Conservation (phyloP, 2,113 vertebrate species). For the Pseudorectes ferrugineus region DNA sequence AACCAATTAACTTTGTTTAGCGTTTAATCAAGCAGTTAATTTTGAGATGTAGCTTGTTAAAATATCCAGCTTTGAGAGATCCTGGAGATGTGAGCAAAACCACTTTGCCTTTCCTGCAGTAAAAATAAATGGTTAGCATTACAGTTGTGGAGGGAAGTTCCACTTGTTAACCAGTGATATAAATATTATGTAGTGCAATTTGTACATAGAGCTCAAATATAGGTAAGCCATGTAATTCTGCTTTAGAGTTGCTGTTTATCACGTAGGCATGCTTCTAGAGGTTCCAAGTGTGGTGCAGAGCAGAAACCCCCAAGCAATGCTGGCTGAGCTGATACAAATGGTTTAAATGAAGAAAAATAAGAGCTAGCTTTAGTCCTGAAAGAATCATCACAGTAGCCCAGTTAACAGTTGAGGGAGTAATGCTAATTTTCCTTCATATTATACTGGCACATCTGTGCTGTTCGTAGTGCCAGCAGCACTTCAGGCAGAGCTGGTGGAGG, state of each 20-base stretch:
- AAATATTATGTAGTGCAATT: neutral
- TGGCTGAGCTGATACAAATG: neutral
- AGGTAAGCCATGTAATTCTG: neutral
- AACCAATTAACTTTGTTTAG: neutral
- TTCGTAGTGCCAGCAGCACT: neutral
- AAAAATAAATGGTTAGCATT: neutral
- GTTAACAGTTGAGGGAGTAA: neutral
- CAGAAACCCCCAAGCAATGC: neutral
- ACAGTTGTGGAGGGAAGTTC: neutral
- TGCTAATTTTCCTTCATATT: neutral
- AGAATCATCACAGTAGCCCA: neutral
- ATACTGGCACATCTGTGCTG: neutral
- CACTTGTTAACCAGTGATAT: neutral
- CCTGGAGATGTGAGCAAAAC: neutral
- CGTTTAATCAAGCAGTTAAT: neutral
- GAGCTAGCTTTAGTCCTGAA: neutral
- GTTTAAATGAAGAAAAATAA: neutral
- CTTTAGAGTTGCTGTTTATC: neutral
- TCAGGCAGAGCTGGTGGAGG: neutral
- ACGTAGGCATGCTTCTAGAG: neutral
- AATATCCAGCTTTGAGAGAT: neutral
- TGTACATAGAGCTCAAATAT: neutral
- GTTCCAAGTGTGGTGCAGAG: neutral
- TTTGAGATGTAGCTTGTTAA: neutral
- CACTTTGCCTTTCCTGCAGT: neutral